Evolutionary conservation across 35 echinoderm and acorn worm species (phyloP), one percentile per base, ranked within the genome.

Genomic region (Amphiura filiformis): DNA sequence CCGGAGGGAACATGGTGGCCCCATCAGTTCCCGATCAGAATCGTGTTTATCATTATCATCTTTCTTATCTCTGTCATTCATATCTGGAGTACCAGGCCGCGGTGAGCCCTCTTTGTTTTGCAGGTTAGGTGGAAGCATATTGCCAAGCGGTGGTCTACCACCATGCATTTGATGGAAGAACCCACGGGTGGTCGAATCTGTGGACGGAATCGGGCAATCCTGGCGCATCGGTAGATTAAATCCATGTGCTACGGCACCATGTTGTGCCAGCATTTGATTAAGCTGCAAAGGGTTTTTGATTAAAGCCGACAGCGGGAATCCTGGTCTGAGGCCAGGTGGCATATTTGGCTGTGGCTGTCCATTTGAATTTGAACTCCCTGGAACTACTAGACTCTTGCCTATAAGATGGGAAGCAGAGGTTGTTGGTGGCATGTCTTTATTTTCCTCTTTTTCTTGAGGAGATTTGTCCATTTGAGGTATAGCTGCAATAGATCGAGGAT

Each of bases 381-480:
- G 61, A n/a, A 15, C 2, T 26, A 70, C 61, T n/a, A 70, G 28
- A 30, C 61, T 70, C 26, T 70, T 70, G 61, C 61, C 61, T 18
- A 70, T 70, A 11, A 70, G 26, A 15, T n/a, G 61, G 26, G 26
- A 11, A 52, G 7, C 20, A 20, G 44, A 52, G 2, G 11, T 70
- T 18, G 28, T 30, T 70, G 61, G 61, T 30, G 61, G 61, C 2
- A 23, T 70, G 11, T 15, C 26, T 70, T 70, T 70, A 30, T n/a
- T n/a, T 5, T 70, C 61, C 3, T 70, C 61, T n/a, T 70, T n/a
- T n/a, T 18, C 61, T 11, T 30, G 15, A 30, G 61, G 61, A 15
- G 61, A 70, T n/a, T 70, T 70, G 26, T 70, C 37, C 34, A 80
- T 36, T 80, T 39, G 56, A 70, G 78, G 78, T 81, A 77, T 75